Evolutionary conservation across 1,140 invertebrate genomes (phyloP).

Genomic region (Laupala kohalensis): DNA sequence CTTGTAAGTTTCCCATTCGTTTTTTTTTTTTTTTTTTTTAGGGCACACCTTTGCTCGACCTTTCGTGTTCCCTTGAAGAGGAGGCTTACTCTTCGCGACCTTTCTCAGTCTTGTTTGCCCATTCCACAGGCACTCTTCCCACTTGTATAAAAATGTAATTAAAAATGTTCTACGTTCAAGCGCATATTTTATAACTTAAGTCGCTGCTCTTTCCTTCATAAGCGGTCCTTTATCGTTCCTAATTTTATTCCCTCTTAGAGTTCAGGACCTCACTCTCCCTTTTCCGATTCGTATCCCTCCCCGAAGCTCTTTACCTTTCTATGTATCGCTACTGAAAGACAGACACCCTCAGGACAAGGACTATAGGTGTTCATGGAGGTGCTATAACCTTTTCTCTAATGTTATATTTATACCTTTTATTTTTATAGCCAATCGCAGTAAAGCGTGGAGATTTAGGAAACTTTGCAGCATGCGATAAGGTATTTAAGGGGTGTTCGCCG

Average conservation of each 20-base stretch:
- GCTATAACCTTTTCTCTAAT: not conserved
- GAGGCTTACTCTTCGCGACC: not conserved
- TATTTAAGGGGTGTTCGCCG: not conserved
- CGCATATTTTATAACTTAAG: not conserved
- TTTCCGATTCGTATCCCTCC: not conserved
- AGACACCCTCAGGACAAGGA: no score
- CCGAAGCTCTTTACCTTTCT: not conserved
- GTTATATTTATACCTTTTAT: not conserved
- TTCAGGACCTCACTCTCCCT: not conserved
- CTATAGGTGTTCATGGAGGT: not conserved
- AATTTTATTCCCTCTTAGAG: not conserved
- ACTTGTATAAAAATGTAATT: not conserved
- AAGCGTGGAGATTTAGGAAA: not conserved
- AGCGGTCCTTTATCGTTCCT: not conserved
- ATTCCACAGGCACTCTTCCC: no score
- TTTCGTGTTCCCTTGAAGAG: not conserved
- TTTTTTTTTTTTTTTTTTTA: not conserved
- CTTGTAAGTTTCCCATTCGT: not conserved
- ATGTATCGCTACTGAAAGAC: no score
- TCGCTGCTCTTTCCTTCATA: not conserved
- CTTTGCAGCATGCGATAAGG: not conserved
- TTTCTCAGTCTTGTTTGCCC: not conserved
- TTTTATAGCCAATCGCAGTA: not conserved
- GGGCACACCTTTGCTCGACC: not conserved
- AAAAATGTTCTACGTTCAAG: not conserved